Base-by-base conservation (phyloP, 2,113 vertebrate species). In the Puma concolor region DNA sequence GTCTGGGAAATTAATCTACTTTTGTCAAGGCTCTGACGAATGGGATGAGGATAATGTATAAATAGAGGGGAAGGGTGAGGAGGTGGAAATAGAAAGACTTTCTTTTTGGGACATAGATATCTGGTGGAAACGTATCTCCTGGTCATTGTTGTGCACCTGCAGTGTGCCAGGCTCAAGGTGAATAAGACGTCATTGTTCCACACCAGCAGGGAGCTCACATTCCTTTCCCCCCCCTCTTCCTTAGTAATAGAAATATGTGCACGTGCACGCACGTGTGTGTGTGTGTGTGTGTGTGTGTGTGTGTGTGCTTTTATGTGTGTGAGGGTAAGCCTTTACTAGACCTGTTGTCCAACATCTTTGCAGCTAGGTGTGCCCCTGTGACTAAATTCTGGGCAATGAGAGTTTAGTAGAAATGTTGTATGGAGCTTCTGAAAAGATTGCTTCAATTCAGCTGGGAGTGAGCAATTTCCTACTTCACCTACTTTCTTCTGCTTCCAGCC, bases 21-120 rank as follows among this genome's bases (percentile, higher is more conserved):
- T 97, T 93, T 94, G 79, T 97, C 91, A 97, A 97, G 83, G 64
- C 92, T 94, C 48, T 96, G 90, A 92, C 80, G 95, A 86, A 69
- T 14, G 50, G 67, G 72, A 25, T 29, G 57, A 77, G 41, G 85
- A 57, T 52, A 69, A 84, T 52, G 57, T 19, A 76, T 33, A 66
- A 80, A 60, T 23, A 74, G 82, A 77, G 82, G 71, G 31, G 82
- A 66, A 72, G 44, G 29, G 17, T 4, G 16, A n/a, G 57, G n/a
- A n/a, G 19, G 41, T 33, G 48, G 5, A 54, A 36, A 23, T 3
- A 33, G 86, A 33, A 79, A 77, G 50, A 60, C 83, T 94, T 63
- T 38, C 5, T 63, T 17, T 77, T 41, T 16, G 9, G 38, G n/a
- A 33, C 16, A 33, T 33, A 3, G 23, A 48, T n/a, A 21, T 82